Evolutionary conservation across 2,888 invertebrate species (phyloP), one percentile per base, ranked within the genome.

Genomic region (Scaptomyza tumidula): DNA sequence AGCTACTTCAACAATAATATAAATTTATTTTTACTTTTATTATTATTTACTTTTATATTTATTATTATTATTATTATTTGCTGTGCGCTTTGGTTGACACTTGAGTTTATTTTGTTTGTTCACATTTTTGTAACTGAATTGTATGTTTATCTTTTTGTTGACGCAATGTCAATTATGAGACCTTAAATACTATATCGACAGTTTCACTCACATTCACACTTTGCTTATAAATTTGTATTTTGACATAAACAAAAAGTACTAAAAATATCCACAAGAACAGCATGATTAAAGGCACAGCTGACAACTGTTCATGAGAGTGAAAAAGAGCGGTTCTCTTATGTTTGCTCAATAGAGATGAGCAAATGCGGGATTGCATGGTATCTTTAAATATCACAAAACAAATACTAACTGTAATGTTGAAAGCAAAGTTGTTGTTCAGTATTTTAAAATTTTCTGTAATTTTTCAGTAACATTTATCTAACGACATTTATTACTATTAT

Each of bases 131-230:
- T 67, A 60, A 64, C 64, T 69, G 54, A 57, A 60, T 31, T 37
- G 53, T 64, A 33, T 75, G 48, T 65, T 69, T 44, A 29, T 6
- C 0, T 9, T 33, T 33, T 33, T 33, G 10, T 29, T 79, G 66
- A 63, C 69, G 63, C 45, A 75, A 75, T 74, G 67, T 73, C 71
- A 86, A 81, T 83, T 86, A 81, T 64, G 86, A 68, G 54, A 52
- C 62, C 66, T 74, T 65, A 76, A 76, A 73, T 54, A 63, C 50
- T 53, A 67, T 65, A 56, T 66, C 70, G 52, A 67, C 76, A 58
- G 41, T 62, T 60, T 52, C 70, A 64, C 64, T 65, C 63, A 45
- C 44, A 66, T 41, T 75, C 53, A 39, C 61, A 67, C 56, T 62
- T 57, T 60, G 45, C 55, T 71, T 76, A 69, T 73, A 60, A 69